phyloP scores from a whole-genome alignment of 2,797 vertebrate species.

The Cryptoprocta ferox region DNA sequence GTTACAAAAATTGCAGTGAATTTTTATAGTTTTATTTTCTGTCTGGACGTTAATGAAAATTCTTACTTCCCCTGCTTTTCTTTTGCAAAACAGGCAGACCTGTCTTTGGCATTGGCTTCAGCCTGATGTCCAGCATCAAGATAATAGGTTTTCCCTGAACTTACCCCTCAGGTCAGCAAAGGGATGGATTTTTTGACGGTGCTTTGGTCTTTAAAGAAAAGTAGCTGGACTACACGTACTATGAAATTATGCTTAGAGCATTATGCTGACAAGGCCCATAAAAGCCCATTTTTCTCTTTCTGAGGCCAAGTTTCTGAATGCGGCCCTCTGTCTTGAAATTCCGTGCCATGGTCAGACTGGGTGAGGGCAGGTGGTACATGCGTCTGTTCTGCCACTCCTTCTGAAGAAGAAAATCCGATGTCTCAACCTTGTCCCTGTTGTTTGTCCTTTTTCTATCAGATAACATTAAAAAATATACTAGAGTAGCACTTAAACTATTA shows the following conservation, averaged over 20 bases:
- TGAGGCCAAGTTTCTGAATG: neutral
- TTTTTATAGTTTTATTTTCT: constrained; percentile 1
- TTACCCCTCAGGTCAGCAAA: neutral
- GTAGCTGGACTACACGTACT: too few species aligned
- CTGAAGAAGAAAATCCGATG: neutral
- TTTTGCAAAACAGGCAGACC: neutral
- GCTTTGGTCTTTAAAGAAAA: neutral
- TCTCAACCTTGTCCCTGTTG: neutral
- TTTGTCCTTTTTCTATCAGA: neutral
- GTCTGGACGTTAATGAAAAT: neutral
- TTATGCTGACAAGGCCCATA: neutral
- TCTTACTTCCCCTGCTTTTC: neutral
- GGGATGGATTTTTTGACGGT: neutral
- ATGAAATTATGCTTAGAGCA: neutral
- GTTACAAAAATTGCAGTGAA: neutral
- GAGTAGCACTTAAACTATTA: neutral
- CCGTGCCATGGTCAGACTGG: neutral
- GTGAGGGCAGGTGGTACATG: neutral
- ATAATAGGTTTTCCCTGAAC: neutral
- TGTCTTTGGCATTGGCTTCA: neutral
- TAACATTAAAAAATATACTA: neutral
- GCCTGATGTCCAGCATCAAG: neutral
- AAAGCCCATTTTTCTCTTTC: neutral
- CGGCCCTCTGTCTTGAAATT: neutral
- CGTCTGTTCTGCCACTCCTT: neutral